Percentiles rank a stretch among this genome's conserved stretches.
phyloP scores from a whole-genome alignment of 2,797 vertebrate genomes.

The Eulemur coronatus region DNA sequence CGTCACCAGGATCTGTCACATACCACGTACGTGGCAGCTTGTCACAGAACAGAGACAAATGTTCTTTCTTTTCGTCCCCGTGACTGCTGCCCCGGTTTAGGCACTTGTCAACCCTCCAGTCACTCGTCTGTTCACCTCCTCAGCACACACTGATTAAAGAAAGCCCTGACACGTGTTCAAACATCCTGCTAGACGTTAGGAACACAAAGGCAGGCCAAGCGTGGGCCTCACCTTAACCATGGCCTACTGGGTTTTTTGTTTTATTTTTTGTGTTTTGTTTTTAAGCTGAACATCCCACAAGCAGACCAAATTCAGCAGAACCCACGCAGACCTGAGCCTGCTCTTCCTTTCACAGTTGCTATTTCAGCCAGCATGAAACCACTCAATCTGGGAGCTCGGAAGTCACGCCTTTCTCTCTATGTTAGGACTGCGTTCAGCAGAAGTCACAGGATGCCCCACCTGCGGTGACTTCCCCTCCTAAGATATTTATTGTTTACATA shows the following conservation, averaged over 20 bases:
- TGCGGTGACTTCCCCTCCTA: background rate
- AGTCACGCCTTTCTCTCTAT: background rate
- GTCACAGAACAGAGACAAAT: background rate
- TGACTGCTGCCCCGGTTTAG: too few species aligned
- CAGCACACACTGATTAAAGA: background rate
- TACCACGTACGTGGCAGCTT: rapidly evolving
- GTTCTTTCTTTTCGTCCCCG: background rate
- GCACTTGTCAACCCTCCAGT: background rate
- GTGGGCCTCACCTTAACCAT: rapidly evolving
- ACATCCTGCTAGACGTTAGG: background rate
- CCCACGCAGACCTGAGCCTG: background rate
- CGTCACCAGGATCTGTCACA: background rate
- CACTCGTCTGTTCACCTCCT: background rate
- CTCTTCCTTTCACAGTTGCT: background rate
- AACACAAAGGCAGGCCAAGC: background rate
- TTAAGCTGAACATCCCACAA: background rate
- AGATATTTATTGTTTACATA: background rate
- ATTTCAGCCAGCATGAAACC: background rate
- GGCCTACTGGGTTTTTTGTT: background rate
- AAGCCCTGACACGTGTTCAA: background rate
- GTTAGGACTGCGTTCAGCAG: background rate
- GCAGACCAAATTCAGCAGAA: background rate
- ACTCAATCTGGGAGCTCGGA: background rate
- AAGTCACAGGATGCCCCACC: background rate
- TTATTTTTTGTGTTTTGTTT: background rate